A percentile compares a stretch with the other conserved stretches of the same genome.
phyloP scores from a whole-genome alignment of 2,113 vertebrate species.

The Gallinago paraguaiae region DNA sequence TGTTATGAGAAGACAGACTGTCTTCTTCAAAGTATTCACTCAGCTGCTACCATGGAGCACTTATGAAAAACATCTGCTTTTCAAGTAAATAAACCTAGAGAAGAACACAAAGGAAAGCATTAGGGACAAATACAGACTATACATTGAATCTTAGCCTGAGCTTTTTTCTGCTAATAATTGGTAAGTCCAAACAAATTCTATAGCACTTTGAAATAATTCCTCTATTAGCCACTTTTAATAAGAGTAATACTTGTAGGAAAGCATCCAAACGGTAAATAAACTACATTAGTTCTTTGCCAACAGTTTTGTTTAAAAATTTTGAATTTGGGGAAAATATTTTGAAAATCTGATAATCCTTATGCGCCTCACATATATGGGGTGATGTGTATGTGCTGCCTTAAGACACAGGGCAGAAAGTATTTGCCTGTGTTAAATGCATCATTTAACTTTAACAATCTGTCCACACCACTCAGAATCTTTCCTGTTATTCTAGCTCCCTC shows the following conservation, averaged over 20 bases:
- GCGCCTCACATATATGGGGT: background rate
- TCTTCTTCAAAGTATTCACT: background rate
- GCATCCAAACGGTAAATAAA: background rate
- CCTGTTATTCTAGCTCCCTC: background rate
- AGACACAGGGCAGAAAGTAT: background rate
- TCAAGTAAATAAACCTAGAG: background rate
- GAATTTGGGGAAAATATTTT: background rate
- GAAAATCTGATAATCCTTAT: background rate
- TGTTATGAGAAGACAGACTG: background rate
- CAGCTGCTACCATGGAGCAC: background rate
- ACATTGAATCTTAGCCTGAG: background rate
- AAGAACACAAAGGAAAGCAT: background rate
- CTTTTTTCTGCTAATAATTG: background rate
- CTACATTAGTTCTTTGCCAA: background rate
- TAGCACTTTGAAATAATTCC: background rate
- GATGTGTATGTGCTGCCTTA: background rate
- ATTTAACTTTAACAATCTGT: background rate
- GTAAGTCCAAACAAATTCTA: background rate
- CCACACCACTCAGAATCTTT: background rate
- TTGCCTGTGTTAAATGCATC: background rate
- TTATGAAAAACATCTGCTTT: background rate
- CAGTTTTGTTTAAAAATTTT: background rate
- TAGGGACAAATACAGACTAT: background rate
- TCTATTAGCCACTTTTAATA: background rate
- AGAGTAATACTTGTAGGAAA: background rate